Evolutionary conservation across 2,113 vertebrate genomes (phyloP).

Genomic region (Chaetops frenatus): DNA sequence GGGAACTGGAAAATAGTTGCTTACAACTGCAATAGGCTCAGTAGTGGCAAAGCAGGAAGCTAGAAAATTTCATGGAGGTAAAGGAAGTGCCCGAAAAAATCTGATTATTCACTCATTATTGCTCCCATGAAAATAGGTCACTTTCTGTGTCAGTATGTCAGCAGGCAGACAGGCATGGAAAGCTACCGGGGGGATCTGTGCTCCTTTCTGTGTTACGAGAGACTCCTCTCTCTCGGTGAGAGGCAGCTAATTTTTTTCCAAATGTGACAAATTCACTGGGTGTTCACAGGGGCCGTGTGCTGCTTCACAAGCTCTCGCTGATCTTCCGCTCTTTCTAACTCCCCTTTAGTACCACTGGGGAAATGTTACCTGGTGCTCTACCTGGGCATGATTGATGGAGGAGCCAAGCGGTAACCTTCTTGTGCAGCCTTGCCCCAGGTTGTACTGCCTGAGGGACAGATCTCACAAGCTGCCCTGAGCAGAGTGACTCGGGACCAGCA

Average conservation of each 20-base stretch:
- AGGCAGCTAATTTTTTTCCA: neutral
- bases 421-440: neutral
- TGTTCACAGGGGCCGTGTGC: neutral
- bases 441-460: neutral
- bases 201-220: neutral
- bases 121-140: neutral
- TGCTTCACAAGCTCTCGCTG: neutral
- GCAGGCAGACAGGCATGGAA: neutral
- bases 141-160: neutral
- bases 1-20: neutral
- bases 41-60: neutral
- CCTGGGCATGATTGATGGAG: neutral
- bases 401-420: neutral
- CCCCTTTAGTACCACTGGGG: neutral
- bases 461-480: neutral
- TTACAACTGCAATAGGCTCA: neutral
- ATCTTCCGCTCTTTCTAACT: neutral
- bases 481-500: neutral
- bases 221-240: neutral
- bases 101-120: neutral
- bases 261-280: neutral
- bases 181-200: neutral
- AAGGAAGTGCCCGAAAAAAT: neutral
- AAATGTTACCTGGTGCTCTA: neutral
- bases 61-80: neutral